phyloP scores from a whole-genome alignment of 2,888 invertebrate genomes.

The Laspeyria flexula region DNA sequence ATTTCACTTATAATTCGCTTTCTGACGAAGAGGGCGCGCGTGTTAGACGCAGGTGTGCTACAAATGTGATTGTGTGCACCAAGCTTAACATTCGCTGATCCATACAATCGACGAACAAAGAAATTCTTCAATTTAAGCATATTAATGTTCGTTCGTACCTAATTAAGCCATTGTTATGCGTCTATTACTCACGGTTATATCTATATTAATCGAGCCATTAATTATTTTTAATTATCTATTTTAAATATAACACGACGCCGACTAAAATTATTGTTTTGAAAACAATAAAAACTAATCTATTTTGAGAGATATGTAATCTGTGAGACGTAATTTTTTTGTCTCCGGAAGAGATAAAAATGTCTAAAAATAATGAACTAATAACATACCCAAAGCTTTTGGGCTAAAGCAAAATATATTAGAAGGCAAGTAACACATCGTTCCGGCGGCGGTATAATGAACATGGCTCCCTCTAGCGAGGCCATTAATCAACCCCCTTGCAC shows the following conservation, averaged over 20 bases:
- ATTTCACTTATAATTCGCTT: slow-evolving; percentile 68
- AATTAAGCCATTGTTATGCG: slow-evolving; percentile 23
- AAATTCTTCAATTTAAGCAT: slow-evolving; percentile 1
- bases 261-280: slow-evolving; percentile 47
- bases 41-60: slow-evolving; percentile 45
- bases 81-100: slow-evolving; percentile 28
- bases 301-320: slow-evolving; percentile 61
- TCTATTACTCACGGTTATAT: slow-evolving; percentile 36
- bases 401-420: slow-evolving; percentile 81
- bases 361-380: slow-evolving; percentile 81
- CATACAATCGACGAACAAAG: slow-evolving; percentile 4
- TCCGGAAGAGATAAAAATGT: slow-evolving; percentile 80
- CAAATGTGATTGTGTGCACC: slow-evolving; percentile 45
- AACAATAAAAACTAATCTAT: slow-evolving; percentile 54
- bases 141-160: background rate
- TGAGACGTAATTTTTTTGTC: slow-evolving; percentile 70
- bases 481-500: slow-evolving; percentile 78
- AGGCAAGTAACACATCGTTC: slow-evolving; percentile 84
- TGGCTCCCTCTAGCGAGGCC: slow-evolving; percentile 80
- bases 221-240: slow-evolving; percentile 52
- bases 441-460: slow-evolving; percentile 82
- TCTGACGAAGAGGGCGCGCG: slow-evolving; percentile 54
- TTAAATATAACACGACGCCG: slow-evolving; percentile 53
- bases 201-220: slow-evolving; percentile 54
- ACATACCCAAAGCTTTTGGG: slow-evolving; percentile 64